Conservation (phyloP, 2,888 invertebrate species). For the Seladonia tumulorum region DNA sequence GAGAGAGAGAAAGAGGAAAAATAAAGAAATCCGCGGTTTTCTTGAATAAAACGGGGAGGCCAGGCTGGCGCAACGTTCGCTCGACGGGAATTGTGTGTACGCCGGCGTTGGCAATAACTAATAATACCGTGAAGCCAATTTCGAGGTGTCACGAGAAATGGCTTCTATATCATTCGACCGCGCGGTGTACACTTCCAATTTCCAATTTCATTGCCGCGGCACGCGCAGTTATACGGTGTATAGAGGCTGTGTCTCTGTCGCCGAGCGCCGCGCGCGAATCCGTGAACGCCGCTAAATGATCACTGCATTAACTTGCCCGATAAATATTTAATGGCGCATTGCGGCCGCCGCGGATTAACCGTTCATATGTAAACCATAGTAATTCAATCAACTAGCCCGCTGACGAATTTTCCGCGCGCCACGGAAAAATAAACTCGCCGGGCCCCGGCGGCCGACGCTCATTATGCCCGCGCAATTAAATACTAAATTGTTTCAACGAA, state of each 20-base stretch:
- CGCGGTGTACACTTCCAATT: conserved; percentile 78
- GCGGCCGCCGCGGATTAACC: conserved; percentile 26
- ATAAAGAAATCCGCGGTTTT: conserved; percentile 24
- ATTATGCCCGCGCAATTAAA: conserved; percentile 19
- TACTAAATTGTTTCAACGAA: conserved; percentile 1
- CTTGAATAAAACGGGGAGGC: conserved; percentile 70
- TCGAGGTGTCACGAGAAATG: conserved; percentile 80
- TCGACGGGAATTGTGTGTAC: conserved; percentile 71
- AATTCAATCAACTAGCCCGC: conserved; percentile 40
- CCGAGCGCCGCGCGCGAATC: conserved; percentile 18
- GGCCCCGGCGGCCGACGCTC: background rate
- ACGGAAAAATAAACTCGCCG: conserved; percentile 9
- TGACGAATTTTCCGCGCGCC: conserved; percentile 22
- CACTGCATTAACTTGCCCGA: conserved; percentile 47
- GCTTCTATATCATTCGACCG: conserved; percentile 80
- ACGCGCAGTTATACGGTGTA: conserved; percentile 53
- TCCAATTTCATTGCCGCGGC: conserved; percentile 75
- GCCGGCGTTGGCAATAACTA: conserved; percentile 65
- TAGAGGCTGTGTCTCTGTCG: conserved; percentile 21
- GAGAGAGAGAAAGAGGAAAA: background rate
- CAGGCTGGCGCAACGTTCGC: conserved; percentile 59
- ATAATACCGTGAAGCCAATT: conserved; percentile 80
- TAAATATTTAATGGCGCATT: conserved; percentile 58
- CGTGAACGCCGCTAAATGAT: conserved; percentile 56
- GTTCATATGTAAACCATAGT: conserved; percentile 39